Evolutionary conservation across 2,888 invertebrate species (phyloP).

Genomic region (Hedychridium roseum): DNA sequence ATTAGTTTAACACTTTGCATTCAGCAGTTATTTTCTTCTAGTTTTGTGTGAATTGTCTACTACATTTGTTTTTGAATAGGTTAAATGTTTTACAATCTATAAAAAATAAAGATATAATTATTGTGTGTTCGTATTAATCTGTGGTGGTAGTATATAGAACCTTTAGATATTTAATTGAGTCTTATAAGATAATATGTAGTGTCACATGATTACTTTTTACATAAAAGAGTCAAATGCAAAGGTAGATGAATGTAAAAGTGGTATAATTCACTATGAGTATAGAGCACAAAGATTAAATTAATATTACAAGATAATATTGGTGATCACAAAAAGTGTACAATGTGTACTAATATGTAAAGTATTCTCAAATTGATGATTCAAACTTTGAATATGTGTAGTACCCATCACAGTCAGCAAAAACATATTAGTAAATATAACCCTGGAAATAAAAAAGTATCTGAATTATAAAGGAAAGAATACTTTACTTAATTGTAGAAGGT

Average conservation of each 20-base stretch:
- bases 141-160: too few relatives aligned
- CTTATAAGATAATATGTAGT: neutral
- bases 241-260: neutral
- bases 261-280: neutral
- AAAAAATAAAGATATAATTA: neutral
- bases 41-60: too few relatives aligned
- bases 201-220: neutral
- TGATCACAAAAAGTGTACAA: too few relatives aligned
- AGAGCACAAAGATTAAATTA: neutral
- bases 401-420: too few relatives aligned
- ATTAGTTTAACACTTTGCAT: neutral
- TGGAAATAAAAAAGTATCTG: too few relatives aligned
- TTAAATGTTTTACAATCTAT: neutral
- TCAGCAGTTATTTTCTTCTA: conserved; percentile 4
- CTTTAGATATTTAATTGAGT: neutral
- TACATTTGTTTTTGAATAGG: neutral
- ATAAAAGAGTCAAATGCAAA: neutral
- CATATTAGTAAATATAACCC: too few relatives aligned
- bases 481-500: too few relatives aligned
- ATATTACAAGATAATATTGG: too few relatives aligned
- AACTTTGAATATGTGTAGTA: too few relatives aligned
- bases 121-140: neutral
- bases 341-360: too few relatives aligned
- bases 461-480: too few relatives aligned
- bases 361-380: too few relatives aligned